Evolutionary conservation across 2,797 vertebrate genomes (phyloP).

Genomic region (Pogonophryne albipinna): DNA sequence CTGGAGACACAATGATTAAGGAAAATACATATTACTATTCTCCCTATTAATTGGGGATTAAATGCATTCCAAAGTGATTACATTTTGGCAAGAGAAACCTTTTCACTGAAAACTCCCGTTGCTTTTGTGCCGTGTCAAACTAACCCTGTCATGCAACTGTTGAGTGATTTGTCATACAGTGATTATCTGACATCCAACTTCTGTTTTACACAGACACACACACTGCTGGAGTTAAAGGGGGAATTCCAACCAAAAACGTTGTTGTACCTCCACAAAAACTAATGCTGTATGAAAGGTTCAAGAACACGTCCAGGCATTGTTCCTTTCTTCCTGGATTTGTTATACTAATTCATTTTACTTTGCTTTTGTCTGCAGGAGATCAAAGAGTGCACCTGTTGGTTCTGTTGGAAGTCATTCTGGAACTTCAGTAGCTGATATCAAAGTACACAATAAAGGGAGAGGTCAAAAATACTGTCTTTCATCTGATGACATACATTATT

Average conservation of each 20-base stretch:
- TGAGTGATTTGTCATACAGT: constrained; percentile 66
- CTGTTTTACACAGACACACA: constrained; percentile 56
- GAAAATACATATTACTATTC: constrained; percentile 77
- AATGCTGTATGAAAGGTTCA: not conserved
- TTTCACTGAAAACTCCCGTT: constrained; percentile 41
- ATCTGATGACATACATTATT: not conserved
- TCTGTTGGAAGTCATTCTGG: constrained; percentile 6
- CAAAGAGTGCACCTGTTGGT: constrained; percentile 19
- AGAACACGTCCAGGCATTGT: constrained; percentile 20
- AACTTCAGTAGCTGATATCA: constrained; percentile 4
- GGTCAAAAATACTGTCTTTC: not conserved
- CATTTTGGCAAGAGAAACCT: constrained; percentile 75
- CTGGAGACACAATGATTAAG: constrained; percentile 78
- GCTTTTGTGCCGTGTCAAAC: constrained; percentile 47
- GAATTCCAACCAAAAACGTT: not conserved
- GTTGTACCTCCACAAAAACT: not conserved
- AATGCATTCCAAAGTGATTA: constrained; percentile 84
- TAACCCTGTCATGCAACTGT: constrained; percentile 52
- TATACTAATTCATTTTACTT: not conserved
- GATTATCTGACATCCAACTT: constrained; percentile 65
- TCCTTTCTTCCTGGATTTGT: constrained; percentile 24
- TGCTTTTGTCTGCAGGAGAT: constrained; percentile 15
- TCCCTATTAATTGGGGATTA: constrained; percentile 80
- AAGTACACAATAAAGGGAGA: not conserved
- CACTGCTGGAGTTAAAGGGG: constrained; percentile 23